Conservation (phyloP, 2,888 invertebrate genomes). For the Drosophila demipolita region DNA sequence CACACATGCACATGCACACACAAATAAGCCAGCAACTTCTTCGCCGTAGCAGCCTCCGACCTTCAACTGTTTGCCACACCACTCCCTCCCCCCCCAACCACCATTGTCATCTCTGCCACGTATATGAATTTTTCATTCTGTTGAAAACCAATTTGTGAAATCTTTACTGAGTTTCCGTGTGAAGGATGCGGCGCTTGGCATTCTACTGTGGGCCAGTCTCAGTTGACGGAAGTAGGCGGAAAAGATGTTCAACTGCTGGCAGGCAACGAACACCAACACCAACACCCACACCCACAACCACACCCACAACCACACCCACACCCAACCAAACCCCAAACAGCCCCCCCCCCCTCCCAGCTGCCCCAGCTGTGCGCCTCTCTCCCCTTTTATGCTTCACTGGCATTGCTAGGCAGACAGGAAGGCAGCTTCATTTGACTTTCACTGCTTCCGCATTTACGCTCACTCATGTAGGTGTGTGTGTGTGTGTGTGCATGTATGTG, state of each 20-base stretch:
- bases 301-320: not conserved
- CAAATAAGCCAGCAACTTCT: not conserved
- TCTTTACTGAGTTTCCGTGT: slow-evolving; percentile 67
- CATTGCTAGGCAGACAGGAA: slow-evolving; percentile 17
- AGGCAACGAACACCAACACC: slow-evolving; percentile 21
- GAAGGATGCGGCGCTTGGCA: slow-evolving; percentile 52
- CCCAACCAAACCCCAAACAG: not conserved
- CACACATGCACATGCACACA: slow-evolving; percentile 4
- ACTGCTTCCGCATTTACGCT: slow-evolving; percentile 57
- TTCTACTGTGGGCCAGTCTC: slow-evolving; percentile 39
- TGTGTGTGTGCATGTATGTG: slow-evolving; percentile 8
- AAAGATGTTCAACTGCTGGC: slow-evolving; percentile 57
- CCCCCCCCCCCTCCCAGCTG: not conserved
- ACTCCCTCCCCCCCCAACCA: not conserved
- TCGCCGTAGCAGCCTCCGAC: slow-evolving; percentile 8
- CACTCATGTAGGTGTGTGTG: slow-evolving; percentile 17
- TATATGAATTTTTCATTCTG: slow-evolving; percentile 80
- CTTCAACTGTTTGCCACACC: slow-evolving; percentile 24
- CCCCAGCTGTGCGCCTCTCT: not conserved
- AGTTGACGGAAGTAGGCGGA: slow-evolving; percentile 57
- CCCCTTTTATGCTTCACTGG: slow-evolving; percentile 2
- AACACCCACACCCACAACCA: not conserved
- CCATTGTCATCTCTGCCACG: slow-evolving; percentile 21
- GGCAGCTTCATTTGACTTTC: slow-evolving; percentile 57
- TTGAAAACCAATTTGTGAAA: slow-evolving; percentile 78